Evolutionary conservation across 2,888 invertebrate species (phyloP).

Genomic region (Drosophila fulvimacula): DNA sequence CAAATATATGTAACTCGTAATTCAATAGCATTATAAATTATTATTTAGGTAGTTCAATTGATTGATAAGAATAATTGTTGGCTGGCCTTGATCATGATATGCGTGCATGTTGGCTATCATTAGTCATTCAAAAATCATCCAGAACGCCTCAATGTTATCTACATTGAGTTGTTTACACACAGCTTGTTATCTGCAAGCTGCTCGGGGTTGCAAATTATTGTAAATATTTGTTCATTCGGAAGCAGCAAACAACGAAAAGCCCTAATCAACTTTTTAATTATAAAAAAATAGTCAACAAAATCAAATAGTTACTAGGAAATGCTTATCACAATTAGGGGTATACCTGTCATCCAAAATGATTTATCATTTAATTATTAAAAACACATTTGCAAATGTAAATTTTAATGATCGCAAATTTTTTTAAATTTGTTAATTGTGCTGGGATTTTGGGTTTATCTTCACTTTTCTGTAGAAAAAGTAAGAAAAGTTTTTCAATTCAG

Average conservation of each 20-base stretch:
- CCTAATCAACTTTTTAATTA: constrained; percentile 31
- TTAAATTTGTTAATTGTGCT: not conserved
- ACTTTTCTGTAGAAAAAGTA: not conserved
- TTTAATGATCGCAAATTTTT: not conserved
- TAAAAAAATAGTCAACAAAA: not conserved
- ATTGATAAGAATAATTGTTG: not conserved
- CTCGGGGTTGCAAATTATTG: constrained; percentile 34
- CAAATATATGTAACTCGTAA: not conserved
- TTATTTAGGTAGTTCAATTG: not conserved
- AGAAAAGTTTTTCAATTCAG: not conserved
- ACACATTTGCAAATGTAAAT: constrained; percentile 1
- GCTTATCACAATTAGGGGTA: constrained; percentile 9
- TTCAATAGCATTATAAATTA: not conserved
- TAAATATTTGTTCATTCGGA: constrained; percentile 47
- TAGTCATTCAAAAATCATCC: constrained; percentile 35
- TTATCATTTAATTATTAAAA: constrained; percentile 22
- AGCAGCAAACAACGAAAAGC: constrained; percentile 25
- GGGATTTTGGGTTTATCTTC: not conserved
- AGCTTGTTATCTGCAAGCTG: constrained; percentile 31
- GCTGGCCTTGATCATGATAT: constrained; percentile 4
- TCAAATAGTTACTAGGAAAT: constrained; percentile 20
- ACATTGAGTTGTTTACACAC: constrained; percentile 20
- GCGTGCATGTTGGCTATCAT: constrained; percentile 15
- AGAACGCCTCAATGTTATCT: constrained; percentile 34
- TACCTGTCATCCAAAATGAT: constrained; percentile 11